Evolutionary conservation across 2,888 invertebrate species (phyloP).

Genomic region (Drosophila kambysellisi): DNA sequence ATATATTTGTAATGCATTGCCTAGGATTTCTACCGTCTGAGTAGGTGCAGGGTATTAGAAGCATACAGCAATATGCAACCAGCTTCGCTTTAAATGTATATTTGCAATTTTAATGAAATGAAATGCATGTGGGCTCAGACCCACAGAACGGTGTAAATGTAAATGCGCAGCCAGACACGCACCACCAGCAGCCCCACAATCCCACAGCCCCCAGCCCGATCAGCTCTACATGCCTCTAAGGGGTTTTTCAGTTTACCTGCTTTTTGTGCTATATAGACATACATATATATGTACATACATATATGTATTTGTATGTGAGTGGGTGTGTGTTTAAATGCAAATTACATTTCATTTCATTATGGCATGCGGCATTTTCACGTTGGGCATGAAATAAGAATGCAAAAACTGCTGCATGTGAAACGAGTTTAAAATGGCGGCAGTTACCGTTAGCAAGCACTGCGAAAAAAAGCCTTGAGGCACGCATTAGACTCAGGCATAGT

Average conservation of each 20-base stretch:
- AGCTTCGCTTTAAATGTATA: constrained; percentile 67
- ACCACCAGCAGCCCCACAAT: constrained; percentile 12
- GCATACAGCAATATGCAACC: constrained; percentile 28
- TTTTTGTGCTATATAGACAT: constrained; percentile 17
- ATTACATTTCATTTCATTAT: constrained; percentile 79
- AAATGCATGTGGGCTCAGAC: constrained; percentile 69
- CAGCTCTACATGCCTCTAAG: constrained; percentile 26
- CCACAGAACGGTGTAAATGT: constrained; percentile 54
- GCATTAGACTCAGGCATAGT: constrained; percentile 62
- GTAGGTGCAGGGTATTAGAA: constrained; percentile 10
- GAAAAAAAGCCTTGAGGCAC: constrained; percentile 62
- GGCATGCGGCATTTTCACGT: constrained; percentile 71
- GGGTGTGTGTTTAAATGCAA: constrained; percentile 71
- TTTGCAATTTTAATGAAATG: constrained; percentile 79
- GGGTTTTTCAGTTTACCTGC: constrained; percentile 23
- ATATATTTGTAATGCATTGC: not conserved
- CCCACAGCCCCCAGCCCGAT: not conserved
- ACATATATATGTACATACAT: constrained; percentile 2
- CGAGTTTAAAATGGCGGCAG: constrained; percentile 77
- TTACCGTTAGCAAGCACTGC: constrained; percentile 65
- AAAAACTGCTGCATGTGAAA: constrained; percentile 66
- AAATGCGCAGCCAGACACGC: constrained; percentile 67
- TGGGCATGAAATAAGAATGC: constrained; percentile 68
- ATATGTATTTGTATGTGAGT: constrained; percentile 17
- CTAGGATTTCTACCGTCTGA: not conserved